These are phyloP conservation scores for Candoia aspera DNA, from an alignment of 2,113 vertebrate genomes.

Conservation along the genomic window DNA sequence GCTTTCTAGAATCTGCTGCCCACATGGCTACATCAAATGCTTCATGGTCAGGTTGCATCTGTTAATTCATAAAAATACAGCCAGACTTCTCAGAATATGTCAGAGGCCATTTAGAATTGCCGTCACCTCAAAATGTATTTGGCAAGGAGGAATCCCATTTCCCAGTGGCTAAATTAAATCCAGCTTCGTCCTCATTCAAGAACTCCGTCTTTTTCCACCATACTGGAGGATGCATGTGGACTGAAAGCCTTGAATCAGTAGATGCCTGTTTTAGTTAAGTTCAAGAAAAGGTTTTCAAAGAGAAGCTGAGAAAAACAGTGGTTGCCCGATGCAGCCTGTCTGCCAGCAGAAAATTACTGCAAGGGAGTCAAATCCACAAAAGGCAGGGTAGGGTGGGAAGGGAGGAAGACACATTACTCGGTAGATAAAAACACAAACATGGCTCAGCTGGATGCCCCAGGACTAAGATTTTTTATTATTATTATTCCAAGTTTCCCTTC, in stretches of 20 bases:
- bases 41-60: not conserved
- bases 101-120: not conserved
- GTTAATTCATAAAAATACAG: not conserved
- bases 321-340: not conserved
- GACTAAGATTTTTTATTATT: not conserved
- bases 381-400: not conserved
- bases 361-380: not conserved
- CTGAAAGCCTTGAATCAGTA: not conserved
- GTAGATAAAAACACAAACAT: not conserved
- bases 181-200: not conserved
- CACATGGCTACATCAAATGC: not conserved
- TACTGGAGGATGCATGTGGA: not conserved
- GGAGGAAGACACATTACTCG: not conserved
- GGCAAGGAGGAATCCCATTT: not conserved
- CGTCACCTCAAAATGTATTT: not conserved
- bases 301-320: not conserved
- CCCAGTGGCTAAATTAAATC: not conserved
- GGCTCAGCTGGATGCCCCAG: not conserved
- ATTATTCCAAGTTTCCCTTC: not conserved
- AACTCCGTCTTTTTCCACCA: not conserved
- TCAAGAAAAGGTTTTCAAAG: not conserved
- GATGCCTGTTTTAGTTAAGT: not conserved
- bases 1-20: not conserved
- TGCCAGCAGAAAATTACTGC: not conserved
- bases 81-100: not conserved